These are phyloP conservation scores for Andrena fulva DNA, from an alignment of 2,888 invertebrate species.

Conservation along the genomic window DNA sequence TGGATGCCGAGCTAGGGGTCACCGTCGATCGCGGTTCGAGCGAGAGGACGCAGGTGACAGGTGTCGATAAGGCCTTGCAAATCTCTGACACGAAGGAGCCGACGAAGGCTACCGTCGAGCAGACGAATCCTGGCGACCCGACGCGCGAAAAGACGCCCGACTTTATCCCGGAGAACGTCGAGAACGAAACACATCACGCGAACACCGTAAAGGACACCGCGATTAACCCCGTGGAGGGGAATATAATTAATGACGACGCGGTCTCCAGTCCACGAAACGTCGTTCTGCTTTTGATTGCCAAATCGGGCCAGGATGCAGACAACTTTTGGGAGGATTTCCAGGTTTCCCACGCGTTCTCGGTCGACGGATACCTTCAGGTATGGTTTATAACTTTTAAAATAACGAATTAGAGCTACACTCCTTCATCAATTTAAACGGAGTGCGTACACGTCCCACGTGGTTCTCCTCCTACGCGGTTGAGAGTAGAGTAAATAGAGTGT, in stretches of 20 bases:
- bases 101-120: slow-evolving; percentile 33
- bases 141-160: slow-evolving; percentile 51
- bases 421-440: too few relatives aligned
- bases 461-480: too few relatives aligned
- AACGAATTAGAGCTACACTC: background rate
- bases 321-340: slow-evolving; percentile 51
- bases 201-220: background rate
- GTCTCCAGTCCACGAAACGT: slow-evolving; percentile 62
- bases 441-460: too few relatives aligned
- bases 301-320: slow-evolving; percentile 24
- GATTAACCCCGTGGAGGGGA: background rate
- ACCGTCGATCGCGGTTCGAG: slow-evolving; percentile 40
- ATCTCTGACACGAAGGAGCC: slow-evolving; percentile 48
- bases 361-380: slow-evolving; percentile 73
- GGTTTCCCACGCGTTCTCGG: slow-evolving; percentile 56
- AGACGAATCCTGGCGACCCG: slow-evolving; percentile 35
- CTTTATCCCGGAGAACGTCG: slow-evolving; percentile 4
- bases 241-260: background rate
- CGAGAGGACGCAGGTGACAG: slow-evolving; percentile 49
- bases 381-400: background rate
- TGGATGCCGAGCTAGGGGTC: slow-evolving; percentile 35
- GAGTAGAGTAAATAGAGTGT: too few relatives aligned
- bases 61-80: slow-evolving; percentile 55
- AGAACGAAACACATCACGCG: background rate
- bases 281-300: slow-evolving; percentile 69